Evolutionary conservation across 1,140 invertebrate genomes (phyloP).

Genomic region (Conus ventricosus): DNA sequence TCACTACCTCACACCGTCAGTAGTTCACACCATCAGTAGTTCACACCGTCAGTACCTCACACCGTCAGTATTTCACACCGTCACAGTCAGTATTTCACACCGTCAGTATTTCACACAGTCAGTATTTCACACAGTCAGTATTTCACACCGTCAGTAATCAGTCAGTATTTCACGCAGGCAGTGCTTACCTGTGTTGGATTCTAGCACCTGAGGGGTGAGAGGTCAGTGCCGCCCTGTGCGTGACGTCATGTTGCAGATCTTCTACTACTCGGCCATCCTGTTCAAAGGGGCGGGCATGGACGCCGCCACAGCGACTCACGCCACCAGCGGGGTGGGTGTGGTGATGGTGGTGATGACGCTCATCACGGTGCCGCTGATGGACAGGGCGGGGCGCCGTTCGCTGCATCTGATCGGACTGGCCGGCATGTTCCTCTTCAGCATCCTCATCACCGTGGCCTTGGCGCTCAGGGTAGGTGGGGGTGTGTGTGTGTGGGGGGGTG

Average conservation of each 20-base stretch:
- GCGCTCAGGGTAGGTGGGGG: slow-evolving; percentile 82
- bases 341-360: slow-evolving; percentile 73
- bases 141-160: too few relatives aligned
- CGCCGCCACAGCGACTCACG: slow-evolving; percentile 81
- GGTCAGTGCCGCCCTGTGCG: not conserved
- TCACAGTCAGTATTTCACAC: too few relatives aligned
- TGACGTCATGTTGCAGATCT: slow-evolving; percentile 72
- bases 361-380: slow-evolving; percentile 75
- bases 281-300: slow-evolving; percentile 83
- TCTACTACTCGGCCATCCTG: slow-evolving; percentile 91
- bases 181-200: too few relatives aligned
- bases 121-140: too few relatives aligned
- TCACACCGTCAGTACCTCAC: too few relatives aligned
- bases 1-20: too few relatives aligned
- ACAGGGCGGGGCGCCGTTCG: slow-evolving; percentile 84
- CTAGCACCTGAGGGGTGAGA: too few relatives aligned
- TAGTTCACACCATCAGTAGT: too few relatives aligned
- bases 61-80: too few relatives aligned
- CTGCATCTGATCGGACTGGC: slow-evolving; percentile 84
- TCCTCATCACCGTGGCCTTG: slow-evolving; percentile 93
- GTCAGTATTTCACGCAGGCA: too few relatives aligned
- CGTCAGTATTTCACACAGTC: too few relatives aligned
- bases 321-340: slow-evolving; percentile 86
- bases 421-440: slow-evolving; percentile 91
- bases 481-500: too few relatives aligned